Evolutionary conservation across 2,113 vertebrate species (phyloP).

Genomic region (Corythornis cristatus): DNA sequence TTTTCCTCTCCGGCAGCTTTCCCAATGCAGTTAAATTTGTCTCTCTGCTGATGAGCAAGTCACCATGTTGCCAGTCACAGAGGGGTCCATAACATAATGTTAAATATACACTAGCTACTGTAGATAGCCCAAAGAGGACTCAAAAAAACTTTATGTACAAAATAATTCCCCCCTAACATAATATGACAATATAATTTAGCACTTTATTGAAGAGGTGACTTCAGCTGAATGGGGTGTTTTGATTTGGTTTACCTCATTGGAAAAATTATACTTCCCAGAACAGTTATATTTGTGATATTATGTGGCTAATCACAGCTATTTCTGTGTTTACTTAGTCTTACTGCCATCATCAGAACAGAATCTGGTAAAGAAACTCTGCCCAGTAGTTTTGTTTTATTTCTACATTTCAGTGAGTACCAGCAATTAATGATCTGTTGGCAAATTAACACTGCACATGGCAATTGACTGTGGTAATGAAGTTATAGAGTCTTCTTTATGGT

Average conservation of each 20-base stretch:
- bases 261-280: background rate
- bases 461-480: slow-evolving; percentile 73
- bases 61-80: accelerated
- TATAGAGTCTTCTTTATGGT: slow-evolving; percentile 68
- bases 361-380: slow-evolving; percentile 20
- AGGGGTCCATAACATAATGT: too few species aligned
- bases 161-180: background rate
- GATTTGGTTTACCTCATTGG: background rate
- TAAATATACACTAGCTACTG: background rate
- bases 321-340: background rate
- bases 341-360: background rate
- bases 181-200: background rate
- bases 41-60: background rate
- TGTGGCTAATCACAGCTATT: background rate
- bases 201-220: background rate
- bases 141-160: background rate
- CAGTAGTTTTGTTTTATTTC: slow-evolving; percentile 44
- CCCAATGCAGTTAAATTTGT: background rate
- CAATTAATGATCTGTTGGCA: slow-evolving; percentile 64
- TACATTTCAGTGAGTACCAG: background rate
- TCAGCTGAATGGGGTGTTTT: background rate
- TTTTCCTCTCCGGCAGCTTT: background rate
- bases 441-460: slow-evolving; percentile 63
- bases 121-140: background rate
- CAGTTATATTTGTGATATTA: background rate